Base-by-base conservation (phyloP, 2,113 vertebrate species). In the Aptenodytes patagonicus region DNA sequence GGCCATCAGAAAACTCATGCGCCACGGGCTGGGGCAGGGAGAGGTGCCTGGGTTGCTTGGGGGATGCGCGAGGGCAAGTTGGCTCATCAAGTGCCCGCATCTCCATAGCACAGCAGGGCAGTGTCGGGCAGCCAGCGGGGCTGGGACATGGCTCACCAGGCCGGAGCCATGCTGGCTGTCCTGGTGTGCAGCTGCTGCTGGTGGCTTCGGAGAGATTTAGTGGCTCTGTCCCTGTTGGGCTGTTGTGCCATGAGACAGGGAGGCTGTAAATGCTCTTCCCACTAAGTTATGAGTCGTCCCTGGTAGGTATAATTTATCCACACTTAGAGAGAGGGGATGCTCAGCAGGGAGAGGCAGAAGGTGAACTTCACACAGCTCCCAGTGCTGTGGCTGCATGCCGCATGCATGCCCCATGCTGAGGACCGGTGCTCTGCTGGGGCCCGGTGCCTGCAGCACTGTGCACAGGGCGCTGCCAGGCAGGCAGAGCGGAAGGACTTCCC, bases 71-170 rank as follows among this genome's bases (percentile, higher is more conserved):
- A 76, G 66, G 40, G 24, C 36, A 6, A 36, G 25, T 9, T 85
- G 90, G 57, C 44, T 93, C 21, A 13, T 65, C 32, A 16, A 49
- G 73, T 9, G 6, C 32, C 47, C 13, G 2, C 20, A 8, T 28
- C 52, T 29, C 79, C 0, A 1, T 26, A 29, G 22, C 2, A 1
- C 55, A 69, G 47, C 1, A 0, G 42, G 44, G 1, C 2, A 3
- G 47, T 9, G 26, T 29, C 9, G 11, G 90, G 82, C 4, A 1
- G 28, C 42, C 5, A 1, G 26, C 10, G 5, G 65, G 38, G 78
- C 85, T 54, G 76, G 73, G 55, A 54, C 2, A 0, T 2, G 9
- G 55, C 46, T 77, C 4, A 0, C 14, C 0, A 0, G 38, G 58
- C 36, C 1, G 4, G 66, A 54, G 61, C 26, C 3, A 2, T 47